These are phyloP conservation scores for Stictonetta naevosa DNA, from an alignment of 2,113 vertebrate species.

Conservation along the genomic window DNA sequence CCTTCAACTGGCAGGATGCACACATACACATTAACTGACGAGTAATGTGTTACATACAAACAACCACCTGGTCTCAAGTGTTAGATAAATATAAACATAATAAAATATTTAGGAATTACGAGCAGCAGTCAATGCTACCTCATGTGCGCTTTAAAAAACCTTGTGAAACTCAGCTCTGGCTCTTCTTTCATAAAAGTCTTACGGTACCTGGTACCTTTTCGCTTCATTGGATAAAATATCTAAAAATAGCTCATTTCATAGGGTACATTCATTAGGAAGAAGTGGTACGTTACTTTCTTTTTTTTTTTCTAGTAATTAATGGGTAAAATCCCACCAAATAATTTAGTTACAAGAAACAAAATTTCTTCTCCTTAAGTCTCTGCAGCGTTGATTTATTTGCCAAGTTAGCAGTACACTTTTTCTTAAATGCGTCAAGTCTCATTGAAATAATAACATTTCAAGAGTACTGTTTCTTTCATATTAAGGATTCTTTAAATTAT, in stretches of 20 bases:
- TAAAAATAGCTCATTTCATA: neutral
- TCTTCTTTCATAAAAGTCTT: neutral
- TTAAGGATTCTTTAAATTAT: neutral
- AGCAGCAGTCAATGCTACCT: conserved; percentile 25
- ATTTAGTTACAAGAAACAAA: neutral
- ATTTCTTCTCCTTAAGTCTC: neutral
- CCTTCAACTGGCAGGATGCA: rapidly evolving
- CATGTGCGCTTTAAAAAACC: neutral
- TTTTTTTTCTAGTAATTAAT: neutral
- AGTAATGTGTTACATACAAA: neutral
- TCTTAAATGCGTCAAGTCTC: neutral
- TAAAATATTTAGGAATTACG: neutral
- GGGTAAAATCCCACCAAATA: neutral
- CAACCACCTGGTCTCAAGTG: neutral
- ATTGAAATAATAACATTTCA: neutral
- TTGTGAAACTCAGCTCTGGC: neutral
- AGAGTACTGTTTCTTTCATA: neutral
- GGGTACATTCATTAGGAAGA: conserved; percentile 27
- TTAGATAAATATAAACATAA: neutral
- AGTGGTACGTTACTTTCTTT: neutral
- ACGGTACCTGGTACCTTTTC: neutral
- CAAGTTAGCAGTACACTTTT: neutral
- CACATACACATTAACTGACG: neutral
- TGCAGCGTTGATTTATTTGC: neutral
- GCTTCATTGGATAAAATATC: neutral